Evolutionary conservation across 1,140 invertebrate genomes (phyloP).

Genomic region (Lucilia sericata): DNA sequence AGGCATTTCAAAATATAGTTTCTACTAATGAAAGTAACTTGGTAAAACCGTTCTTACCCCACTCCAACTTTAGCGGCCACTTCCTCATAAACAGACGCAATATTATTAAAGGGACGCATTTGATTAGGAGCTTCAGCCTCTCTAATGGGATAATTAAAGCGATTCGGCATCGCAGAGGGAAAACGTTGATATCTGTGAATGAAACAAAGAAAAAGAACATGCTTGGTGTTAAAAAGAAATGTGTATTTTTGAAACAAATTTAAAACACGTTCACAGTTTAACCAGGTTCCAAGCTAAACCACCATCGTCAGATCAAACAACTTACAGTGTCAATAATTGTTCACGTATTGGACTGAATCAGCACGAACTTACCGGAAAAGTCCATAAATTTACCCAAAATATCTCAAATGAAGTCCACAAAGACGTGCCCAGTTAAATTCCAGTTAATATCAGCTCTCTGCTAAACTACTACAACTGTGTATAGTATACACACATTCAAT

Average conservation of each 20-base stretch:
- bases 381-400: neutral
- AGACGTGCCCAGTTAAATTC: neutral
- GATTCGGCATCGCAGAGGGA: constrained; percentile 23
- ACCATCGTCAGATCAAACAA: neutral
- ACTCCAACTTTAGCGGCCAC: constrained; percentile 64
- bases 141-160: constrained; percentile 26
- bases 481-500: neutral
- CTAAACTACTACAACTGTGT: neutral
- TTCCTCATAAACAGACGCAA: constrained; percentile 65
- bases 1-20: constrained; percentile 8
- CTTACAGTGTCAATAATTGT: neutral
- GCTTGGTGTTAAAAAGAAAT: neutral
- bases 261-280: neutral
- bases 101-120: constrained; percentile 49
- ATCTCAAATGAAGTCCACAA: neutral
- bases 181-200: constrained; percentile 38
- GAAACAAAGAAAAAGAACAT: constrained; percentile 6
- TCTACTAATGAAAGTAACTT: neutral
- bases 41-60: constrained; percentile 53
- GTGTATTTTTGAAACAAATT: neutral
- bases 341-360: neutral
- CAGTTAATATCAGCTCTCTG: neutral
- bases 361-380: constrained; percentile 17
- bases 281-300: neutral
- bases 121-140: constrained; percentile 19